phyloP scores from a whole-genome alignment of 2,888 invertebrate genomes.

The Patella caerulea region DNA sequence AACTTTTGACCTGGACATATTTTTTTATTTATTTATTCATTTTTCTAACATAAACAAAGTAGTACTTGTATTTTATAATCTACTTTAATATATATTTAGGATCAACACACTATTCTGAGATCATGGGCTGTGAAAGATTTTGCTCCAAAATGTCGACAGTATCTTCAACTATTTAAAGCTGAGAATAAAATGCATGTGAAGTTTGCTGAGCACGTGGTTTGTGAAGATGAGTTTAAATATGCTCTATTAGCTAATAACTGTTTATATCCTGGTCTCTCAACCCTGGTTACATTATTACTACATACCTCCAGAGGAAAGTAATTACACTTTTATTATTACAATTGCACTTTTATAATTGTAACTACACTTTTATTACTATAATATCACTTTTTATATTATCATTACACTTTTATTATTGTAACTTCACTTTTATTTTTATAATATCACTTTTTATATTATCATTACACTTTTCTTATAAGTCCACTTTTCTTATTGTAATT shows the following conservation, averaged over 20 bases:
- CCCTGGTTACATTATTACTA: conserved; percentile 92
- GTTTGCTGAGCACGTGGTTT: conserved; percentile 97
- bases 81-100: conserved; percentile 71
- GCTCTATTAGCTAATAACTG: conserved; percentile 98
- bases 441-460: too few species aligned
- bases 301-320: conserved; percentile 98
- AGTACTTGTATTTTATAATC: too few species aligned
- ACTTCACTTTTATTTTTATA: too few species aligned
- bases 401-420: too few species aligned
- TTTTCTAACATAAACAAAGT: too few species aligned
- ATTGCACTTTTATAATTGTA: too few species aligned
- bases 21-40: too few species aligned
- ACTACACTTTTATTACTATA: too few species aligned
- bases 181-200: conserved; percentile 98
- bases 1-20: too few species aligned
- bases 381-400: too few species aligned
- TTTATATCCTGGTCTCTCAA: conserved; percentile 97
- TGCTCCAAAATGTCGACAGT: conserved; percentile 95
- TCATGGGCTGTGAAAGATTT: conserved; percentile 99
- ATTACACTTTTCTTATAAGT: too few species aligned
- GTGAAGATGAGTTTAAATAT: conserved; percentile 99
- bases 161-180: conserved; percentile 97
- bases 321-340: conserved; percentile 71
- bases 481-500: too few species aligned
- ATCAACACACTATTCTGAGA: conserved; percentile 82